Conservation (phyloP, 1,140 invertebrate species). For the Caerostris extrusa region DNA sequence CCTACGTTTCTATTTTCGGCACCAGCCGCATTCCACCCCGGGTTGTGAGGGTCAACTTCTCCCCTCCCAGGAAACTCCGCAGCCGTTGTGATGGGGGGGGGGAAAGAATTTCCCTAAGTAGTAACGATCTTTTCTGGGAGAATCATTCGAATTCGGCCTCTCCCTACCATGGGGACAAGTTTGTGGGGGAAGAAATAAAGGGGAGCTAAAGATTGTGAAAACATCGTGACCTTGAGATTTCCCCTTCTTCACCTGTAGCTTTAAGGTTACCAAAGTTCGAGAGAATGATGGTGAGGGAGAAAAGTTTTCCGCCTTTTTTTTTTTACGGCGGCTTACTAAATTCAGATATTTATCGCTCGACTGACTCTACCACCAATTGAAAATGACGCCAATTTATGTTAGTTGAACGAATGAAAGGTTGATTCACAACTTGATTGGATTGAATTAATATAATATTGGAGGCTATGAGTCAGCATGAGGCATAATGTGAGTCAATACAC, state of each 20-base stretch:
- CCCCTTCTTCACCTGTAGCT: conserved; percentile 25
- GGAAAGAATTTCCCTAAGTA: neutral
- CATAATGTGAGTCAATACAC: neutral
- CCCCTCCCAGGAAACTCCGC: neutral
- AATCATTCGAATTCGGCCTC: neutral
- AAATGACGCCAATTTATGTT: neutral
- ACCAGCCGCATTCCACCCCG: neutral
- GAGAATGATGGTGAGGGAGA: neutral
- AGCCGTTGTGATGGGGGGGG: neutral
- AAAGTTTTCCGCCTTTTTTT: neutral
- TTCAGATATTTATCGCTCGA: neutral
- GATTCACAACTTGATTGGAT: conserved; percentile 20
- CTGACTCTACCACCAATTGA: neutral
- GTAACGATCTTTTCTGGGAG: neutral
- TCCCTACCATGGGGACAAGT: conserved; percentile 4
- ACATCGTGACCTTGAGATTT: neutral
- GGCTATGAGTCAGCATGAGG: neutral
- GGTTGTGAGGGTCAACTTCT: neutral
- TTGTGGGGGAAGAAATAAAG: neutral
- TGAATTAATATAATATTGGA: neutral
- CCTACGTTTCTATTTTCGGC: neutral
- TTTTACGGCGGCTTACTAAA: neutral
- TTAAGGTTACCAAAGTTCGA: neutral
- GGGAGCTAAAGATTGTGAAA: conserved; percentile 23
- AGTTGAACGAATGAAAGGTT: neutral